Base-by-base conservation (phyloP, 2,113 vertebrate genomes). In the Cyanoliseus patagonus region DNA sequence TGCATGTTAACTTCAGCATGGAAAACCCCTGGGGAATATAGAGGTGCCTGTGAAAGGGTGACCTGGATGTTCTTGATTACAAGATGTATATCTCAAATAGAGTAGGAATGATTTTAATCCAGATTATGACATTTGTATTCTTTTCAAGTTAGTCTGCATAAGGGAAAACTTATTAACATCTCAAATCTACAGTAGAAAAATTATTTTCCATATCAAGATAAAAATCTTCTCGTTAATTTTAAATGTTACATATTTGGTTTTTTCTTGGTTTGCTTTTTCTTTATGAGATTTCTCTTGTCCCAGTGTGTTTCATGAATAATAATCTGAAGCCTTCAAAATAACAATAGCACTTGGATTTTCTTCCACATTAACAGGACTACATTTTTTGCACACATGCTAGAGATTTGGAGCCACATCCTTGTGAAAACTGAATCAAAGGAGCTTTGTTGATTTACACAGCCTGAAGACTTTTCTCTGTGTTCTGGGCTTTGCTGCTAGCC, bases 61-160 rank as follows among this genome's bases (percentile, higher is more conserved):
- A 96, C 86, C 95, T 95, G 62, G 92, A 82, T 94, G 86, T 93
- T 97, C 90, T 47, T 89, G 88, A 90, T 94, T 81, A 72, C 0
- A 8, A 97, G 97, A 97, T 59, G 12, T 44, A 7, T 95, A 96
- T 97, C 96, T 81, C 88, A 42, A 96, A 94, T 61, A 70, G 85
- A 96, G n/a, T 67, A 92, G 92, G 90, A 96, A 96, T 92, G 79
- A 83, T 97, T 97, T 97, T 95, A 97, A 97, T 95, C 83, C 27
- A 42, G 93, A 95, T 96, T 92, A 96, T 95, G 92, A 93, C 75
- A 97, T 95, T 95, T 96, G 97, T 98, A 97, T 97, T 96, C 96
- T 95, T 98, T 97, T 98, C 91, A 95, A 92, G 95, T 96, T 92
- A 89, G 83, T 94, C 67, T 79, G 52, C 74, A 80, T 94, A 92